Conservation (phyloP, 2,888 invertebrate species). For the Coecobrya sp. region DNA sequence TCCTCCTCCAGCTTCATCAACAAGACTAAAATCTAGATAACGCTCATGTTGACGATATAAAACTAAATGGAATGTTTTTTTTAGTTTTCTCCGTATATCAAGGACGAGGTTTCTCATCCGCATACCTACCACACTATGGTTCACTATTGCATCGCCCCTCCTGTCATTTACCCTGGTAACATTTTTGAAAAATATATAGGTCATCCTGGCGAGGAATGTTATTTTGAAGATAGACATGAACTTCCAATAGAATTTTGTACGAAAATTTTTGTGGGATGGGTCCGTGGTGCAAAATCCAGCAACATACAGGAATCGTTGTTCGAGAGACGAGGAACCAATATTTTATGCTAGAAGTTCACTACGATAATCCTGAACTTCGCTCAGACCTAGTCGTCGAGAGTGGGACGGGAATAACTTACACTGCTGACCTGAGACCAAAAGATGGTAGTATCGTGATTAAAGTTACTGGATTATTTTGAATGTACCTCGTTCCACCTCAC, state of each 20-base stretch:
- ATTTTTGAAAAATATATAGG: slow-evolving; percentile 49
- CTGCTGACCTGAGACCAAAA: neutral
- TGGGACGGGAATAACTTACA: slow-evolving; percentile 59
- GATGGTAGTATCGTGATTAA: slow-evolving; percentile 24
- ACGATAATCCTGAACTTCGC: slow-evolving; percentile 54
- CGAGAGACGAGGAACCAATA: slow-evolving; percentile 66
- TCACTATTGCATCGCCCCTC: slow-evolving; percentile 46
- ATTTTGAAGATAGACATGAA: slow-evolving; percentile 3
- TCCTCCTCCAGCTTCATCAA: no score
- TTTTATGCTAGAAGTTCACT: slow-evolving; percentile 70
- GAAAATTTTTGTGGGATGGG: slow-evolving; percentile 9
- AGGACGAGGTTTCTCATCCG: neutral
- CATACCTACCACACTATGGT: slow-evolving; percentile 43
- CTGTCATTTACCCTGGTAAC: neutral
- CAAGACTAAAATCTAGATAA: no score
- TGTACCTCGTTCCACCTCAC: slow-evolving; percentile 49
- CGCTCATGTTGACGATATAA: no score
- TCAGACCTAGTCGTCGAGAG: slow-evolving; percentile 22
- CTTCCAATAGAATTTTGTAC: slow-evolving; percentile 43
- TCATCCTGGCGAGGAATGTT: slow-evolving; percentile 58
- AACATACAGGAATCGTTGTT: slow-evolving; percentile 59
- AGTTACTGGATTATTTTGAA: neutral
- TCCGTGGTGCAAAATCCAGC: neutral
- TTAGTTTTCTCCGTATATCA: slow-evolving; percentile 33
- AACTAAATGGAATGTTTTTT: neutral